Evolutionary conservation across 1,140 invertebrate species (phyloP), one percentile per base, ranked within the genome.

Genomic region (Apis cerana): DNA sequence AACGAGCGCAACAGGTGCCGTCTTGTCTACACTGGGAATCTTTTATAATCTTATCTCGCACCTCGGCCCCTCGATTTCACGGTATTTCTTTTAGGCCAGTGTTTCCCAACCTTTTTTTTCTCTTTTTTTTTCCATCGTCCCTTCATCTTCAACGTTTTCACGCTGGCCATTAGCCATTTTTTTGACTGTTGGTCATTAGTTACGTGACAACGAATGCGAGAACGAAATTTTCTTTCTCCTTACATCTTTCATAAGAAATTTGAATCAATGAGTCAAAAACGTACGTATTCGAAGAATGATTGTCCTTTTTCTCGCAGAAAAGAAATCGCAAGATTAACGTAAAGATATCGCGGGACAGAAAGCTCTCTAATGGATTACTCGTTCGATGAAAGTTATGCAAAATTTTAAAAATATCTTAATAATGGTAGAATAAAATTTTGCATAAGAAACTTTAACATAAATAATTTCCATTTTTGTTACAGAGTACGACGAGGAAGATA

Each of bases 231-330:
- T 43, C 33, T 43, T 43, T 7, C 7, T 0, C 33, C 33, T 43
- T 43, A 43, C 7, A 43, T 43, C 7, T 43, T 43, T 43, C 33
- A 43, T 7, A 43, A 43, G 33, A 43, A 43, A 7, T 43, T 43
- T 43, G 17, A 52, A 27, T 11, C 72, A 62, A 84, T 78, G 78
- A 88, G 85, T 76, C 80, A 81, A 88, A 87, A 86, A 88, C 54
- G 19, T 48, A 81, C 84, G 65, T 75, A 86, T 78, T 84, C 75
- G 87, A 86, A 88, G 88, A 81, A 89, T 88, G 86, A 85, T 83
- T 83, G 48, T 59, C 69, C 85, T 80, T 88, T 87, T 88, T 85
- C 75, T 86, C 23, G 27, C 27, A 21, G 69, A 62, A 50, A n/a
- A 67, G 71, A 88, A 75, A 85, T 71, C 87, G 58, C 69, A 74